Conservation (phyloP, 2,797 vertebrate species). For the Peromyscus melanophrys region DNA sequence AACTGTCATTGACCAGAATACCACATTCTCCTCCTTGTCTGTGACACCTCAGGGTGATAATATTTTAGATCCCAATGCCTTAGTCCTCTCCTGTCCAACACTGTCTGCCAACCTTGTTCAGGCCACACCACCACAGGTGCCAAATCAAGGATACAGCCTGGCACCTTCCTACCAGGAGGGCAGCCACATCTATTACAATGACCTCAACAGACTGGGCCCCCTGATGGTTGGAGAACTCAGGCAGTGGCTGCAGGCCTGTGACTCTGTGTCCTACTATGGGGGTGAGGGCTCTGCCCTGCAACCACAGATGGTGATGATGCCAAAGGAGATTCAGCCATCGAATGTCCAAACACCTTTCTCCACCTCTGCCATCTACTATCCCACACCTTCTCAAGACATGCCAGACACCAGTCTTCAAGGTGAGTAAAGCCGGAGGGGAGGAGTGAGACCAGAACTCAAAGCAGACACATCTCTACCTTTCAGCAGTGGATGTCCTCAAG, state of each 20-base stretch:
- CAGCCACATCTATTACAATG: conserved; percentile 34
- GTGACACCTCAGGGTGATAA: neutral
- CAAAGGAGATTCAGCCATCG: conserved; percentile 56
- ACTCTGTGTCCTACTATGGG: neutral
- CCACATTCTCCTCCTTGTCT: neutral
- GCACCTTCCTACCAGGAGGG: conserved; percentile 34
- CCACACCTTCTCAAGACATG: conserved; percentile 23
- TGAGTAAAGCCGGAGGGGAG: neutral
- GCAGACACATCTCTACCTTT: neutral
- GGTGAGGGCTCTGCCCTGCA: neutral
- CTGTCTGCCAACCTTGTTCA: neutral
- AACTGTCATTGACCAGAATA: neutral
- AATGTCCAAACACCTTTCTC: neutral
- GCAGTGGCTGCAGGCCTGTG: conserved; percentile 18
- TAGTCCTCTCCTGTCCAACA: neutral
- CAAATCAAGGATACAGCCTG: neutral
- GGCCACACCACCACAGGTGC: too few relatives aligned
- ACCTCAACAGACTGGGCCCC: neutral
- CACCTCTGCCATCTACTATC: neutral
- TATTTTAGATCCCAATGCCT: neutral
- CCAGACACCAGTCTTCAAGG: conserved; percentile 39
- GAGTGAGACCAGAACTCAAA: neutral
- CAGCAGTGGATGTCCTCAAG: neutral
- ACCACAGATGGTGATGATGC: conserved; percentile 67
- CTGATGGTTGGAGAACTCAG: conserved; percentile 24